Conservation (phyloP, 2,113 vertebrate species). For the Cricetomys ansorgei region DNA sequence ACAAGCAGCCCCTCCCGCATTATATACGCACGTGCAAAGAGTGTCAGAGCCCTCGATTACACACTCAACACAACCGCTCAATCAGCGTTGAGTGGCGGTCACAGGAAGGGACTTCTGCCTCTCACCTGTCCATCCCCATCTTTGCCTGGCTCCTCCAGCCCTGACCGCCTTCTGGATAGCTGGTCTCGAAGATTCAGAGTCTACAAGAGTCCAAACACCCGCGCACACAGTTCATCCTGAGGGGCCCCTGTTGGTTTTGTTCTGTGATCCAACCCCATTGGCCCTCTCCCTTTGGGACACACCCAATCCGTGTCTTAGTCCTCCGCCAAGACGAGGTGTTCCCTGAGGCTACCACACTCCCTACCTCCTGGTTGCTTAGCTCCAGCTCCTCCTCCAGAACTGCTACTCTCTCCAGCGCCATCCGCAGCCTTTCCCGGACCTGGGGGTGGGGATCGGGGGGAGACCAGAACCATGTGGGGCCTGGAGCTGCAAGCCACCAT, state of each 20-base stretch:
- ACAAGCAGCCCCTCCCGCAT: neutral
- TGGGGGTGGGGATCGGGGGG: slow-evolving; percentile 62
- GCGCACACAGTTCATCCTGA: neutral
- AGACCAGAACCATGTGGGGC: neutral
- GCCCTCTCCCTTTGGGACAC: neutral
- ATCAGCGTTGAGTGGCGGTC: neutral
- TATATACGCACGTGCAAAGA: neutral
- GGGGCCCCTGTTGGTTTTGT: neutral
- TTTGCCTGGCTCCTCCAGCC: slow-evolving; percentile 83
- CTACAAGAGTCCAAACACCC: slow-evolving; percentile 55
- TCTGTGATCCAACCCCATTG: neutral
- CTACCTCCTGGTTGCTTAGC: slow-evolving; percentile 93
- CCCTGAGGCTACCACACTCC: slow-evolving; percentile 58
- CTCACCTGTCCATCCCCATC: slow-evolving; percentile 84
- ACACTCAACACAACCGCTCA: neutral
- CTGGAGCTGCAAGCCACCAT: too few relatives aligned
- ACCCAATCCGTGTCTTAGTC: neutral
- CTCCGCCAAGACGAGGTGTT: neutral
- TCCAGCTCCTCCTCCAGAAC: slow-evolving; percentile 94
- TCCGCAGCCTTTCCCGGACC: slow-evolving; percentile 95
- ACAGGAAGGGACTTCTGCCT: neutral
- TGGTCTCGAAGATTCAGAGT: slow-evolving; percentile 84
- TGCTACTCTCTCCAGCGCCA: slow-evolving; percentile 93
- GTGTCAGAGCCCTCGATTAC: neutral
- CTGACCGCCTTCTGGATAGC: slow-evolving; percentile 83